phyloP scores from a whole-genome alignment of 2,113 vertebrate species.

The Numida meleagris region DNA sequence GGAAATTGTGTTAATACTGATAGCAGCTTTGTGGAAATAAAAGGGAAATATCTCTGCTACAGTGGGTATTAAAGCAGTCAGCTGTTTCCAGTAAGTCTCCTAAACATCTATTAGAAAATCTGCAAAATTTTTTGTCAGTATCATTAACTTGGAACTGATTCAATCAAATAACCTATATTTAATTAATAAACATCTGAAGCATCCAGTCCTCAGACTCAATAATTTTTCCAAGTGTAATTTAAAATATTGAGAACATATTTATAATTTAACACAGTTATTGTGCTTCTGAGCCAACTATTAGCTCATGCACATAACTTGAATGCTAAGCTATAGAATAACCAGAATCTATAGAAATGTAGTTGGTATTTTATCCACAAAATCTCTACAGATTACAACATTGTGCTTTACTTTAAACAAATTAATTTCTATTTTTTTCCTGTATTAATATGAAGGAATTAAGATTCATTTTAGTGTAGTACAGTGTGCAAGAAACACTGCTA shows the following conservation, averaged over 20 bases:
- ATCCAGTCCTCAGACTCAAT: background rate
- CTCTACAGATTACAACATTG: background rate
- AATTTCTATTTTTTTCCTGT: background rate
- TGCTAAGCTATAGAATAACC: background rate
- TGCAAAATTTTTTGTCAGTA: background rate
- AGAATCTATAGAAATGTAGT: background rate
- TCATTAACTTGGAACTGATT: background rate
- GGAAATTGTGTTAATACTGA: background rate
- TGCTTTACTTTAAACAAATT: background rate
- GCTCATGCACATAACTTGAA: slow-evolving; percentile 4
- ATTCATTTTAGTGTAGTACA: background rate
- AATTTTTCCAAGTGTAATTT: background rate
- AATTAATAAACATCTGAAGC: background rate
- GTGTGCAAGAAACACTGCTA: background rate
- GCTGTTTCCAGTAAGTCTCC: background rate
- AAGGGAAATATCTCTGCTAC: background rate
- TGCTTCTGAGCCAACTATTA: slow-evolving; percentile 46
- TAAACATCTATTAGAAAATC: background rate
- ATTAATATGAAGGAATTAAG: background rate
- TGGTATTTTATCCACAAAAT: background rate
- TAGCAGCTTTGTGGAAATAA: background rate
- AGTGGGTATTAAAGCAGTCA: background rate
- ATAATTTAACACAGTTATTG: slow-evolving; percentile 22
- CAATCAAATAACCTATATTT: background rate
- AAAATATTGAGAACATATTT: slow-evolving; percentile 37